A percentile compares a stretch with the other conserved stretches of the same genome.
Evolutionary conservation across 2,888 invertebrate genomes (phyloP).

Genomic region (Acrobasis repandana): DNA sequence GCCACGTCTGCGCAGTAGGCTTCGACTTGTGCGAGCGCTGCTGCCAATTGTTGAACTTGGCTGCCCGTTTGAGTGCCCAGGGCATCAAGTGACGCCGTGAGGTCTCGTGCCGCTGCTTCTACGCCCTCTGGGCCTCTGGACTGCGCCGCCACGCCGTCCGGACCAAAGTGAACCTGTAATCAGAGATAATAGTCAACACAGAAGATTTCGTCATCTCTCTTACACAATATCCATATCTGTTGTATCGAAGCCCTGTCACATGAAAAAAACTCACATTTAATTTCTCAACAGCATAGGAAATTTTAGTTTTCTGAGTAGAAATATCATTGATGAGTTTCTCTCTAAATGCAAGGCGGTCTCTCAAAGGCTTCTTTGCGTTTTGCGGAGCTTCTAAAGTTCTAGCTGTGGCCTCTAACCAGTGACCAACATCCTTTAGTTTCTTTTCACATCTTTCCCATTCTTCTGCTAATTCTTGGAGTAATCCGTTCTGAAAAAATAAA

Average conservation of each 20-base stretch:
- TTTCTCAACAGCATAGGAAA: constrained; percentile 94
- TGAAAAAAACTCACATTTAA: constrained; percentile 86
- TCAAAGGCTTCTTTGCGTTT: constrained; percentile 92
- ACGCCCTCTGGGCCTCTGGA: constrained; percentile 87
- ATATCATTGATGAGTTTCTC: constrained; percentile 94
- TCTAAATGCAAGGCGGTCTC: constrained; percentile 92
- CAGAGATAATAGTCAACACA: not conserved
- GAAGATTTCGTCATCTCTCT: not conserved
- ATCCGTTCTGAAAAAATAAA: constrained; percentile 86
- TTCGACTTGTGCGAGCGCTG: constrained; percentile 92
- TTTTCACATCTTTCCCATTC: constrained; percentile 98
- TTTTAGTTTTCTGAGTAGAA: constrained; percentile 94
- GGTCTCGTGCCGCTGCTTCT: constrained; percentile 86
- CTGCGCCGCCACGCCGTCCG: constrained; percentile 92
- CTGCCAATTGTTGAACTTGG: constrained; percentile 86
- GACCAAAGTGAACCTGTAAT: constrained; percentile 92
- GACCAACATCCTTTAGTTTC: constrained; percentile 94
- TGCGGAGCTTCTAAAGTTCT: constrained; percentile 90
- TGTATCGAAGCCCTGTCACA: constrained; percentile 12
- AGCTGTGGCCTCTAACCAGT: constrained; percentile 94
- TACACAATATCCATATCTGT: constrained; percentile 1
- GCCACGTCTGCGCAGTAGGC: constrained; percentile 94
- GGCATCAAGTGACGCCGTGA: constrained; percentile 87
- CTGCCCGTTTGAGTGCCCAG: constrained; percentile 84
- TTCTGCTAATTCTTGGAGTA: constrained; percentile 95